Evolutionary conservation across 2,797 vertebrate species (phyloP), one percentile per base, ranked within the genome.

Genomic region (Siniperca undulata): DNA sequence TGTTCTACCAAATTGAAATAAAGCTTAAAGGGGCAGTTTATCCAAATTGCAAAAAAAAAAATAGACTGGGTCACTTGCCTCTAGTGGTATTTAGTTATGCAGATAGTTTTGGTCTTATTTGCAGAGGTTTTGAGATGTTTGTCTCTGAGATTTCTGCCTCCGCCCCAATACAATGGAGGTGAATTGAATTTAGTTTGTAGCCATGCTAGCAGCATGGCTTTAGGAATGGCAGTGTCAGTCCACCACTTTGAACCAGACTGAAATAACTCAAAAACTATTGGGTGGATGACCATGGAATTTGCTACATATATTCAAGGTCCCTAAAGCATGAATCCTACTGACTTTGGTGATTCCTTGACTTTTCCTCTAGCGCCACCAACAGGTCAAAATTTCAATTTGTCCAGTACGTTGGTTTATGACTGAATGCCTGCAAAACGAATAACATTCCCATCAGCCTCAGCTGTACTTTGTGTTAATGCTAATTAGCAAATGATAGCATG

Each of bases 1-100:
- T 66, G n/a, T 82, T 90, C 75, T 66, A 74, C 70, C 85, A 82
- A 64, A 30, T 30, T 64, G 55, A 85, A 80, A 74, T 80, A 50
- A 64, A 84, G 24, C 46, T 82, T 71, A 70, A 83, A 55, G 77
- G 74, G 64, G 58, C 70, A 70, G 66, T 81, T 89, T 46, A 64
- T 70, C 64, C 53, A 70, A 56, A 84, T 67, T 50, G 4, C 3
- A n/a, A 61, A 30, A 4, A 24, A 42, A 52, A 52, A 22, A 34
- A 16, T 38, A 34, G 9, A 14, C 22, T 44, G 34, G 17, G 5
- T 56, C 2, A 11, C 13, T 59, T 53, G 9, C 34, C 14, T 46
- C 38, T 34, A 34, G n/a, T 70, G 44, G 40, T 59, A 48, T 81
- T 67, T 36, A 53, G 24, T 20, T n/a, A 52, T 36, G 36, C 42